Conservation (phyloP, 2,888 invertebrate genomes). For the Hyles lineata region DNA sequence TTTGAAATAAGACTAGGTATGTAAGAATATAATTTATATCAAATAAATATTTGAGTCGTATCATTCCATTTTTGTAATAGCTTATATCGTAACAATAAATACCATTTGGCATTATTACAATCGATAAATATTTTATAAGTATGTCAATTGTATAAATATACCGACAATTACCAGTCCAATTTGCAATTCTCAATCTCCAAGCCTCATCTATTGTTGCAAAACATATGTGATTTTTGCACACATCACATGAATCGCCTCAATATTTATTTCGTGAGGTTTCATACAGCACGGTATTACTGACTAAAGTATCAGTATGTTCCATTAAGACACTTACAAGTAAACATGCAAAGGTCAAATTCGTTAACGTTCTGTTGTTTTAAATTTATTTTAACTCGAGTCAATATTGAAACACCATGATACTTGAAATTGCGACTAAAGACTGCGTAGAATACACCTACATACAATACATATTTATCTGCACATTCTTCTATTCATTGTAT, state of each 20-base stretch:
- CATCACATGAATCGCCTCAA: not conserved
- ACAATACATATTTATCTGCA: too few relatives aligned
- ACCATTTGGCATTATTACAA: too few relatives aligned
- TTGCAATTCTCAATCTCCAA: not conserved
- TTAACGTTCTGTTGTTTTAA: constrained; percentile 40
- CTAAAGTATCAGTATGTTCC: constrained; percentile 31
- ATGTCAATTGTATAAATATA: not conserved
- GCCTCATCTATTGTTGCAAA: not conserved
- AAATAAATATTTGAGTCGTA: too few relatives aligned
- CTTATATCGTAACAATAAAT: too few relatives aligned
- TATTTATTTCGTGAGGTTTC: constrained; percentile 4
- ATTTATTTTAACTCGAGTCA: constrained; percentile 38
- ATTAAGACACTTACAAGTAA: constrained; percentile 30
- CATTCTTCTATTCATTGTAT: too few relatives aligned
- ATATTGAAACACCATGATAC: constrained; percentile 37
- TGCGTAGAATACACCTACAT: not conserved
- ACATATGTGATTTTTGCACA: not conserved
- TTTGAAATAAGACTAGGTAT: too few relatives aligned
- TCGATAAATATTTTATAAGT: not conserved
- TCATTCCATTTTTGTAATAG: too few relatives aligned
- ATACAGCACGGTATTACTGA: constrained; percentile 1
- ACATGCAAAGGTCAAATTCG: constrained; percentile 39
- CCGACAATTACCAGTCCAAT: not conserved
- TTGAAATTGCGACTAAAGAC: not conserved
- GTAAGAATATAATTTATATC: too few relatives aligned